A percentile compares a stretch with the other conserved stretches of the same genome.
Evolutionary conservation across 1,140 invertebrate genomes (phyloP).

Genomic region (Archegozetes longisetosus): DNA sequence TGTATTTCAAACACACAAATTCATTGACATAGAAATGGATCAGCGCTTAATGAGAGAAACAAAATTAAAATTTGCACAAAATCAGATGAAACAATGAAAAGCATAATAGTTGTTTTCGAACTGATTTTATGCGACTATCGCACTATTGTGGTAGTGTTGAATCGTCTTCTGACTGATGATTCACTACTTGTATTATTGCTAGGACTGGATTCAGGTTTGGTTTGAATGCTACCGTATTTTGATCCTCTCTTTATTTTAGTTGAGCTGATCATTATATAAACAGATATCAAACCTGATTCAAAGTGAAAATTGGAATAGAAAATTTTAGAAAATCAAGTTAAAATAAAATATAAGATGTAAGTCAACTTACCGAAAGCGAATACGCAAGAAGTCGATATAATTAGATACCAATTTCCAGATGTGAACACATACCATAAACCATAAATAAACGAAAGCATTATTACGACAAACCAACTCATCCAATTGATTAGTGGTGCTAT

Average conservation of each 20-base stretch:
- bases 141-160: too few relatives aligned
- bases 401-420: background rate
- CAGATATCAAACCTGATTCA: background rate
- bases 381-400: background rate
- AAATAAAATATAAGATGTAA: background rate
- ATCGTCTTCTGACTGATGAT: too few relatives aligned
- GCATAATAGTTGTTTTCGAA: too few relatives aligned
- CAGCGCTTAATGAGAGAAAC: too few relatives aligned
- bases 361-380: conserved; percentile 3
- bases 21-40: too few relatives aligned
- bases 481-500: conserved; percentile 9
- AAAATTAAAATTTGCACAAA: too few relatives aligned
- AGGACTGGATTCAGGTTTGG: too few relatives aligned
- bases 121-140: too few relatives aligned
- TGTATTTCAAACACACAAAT: too few relatives aligned
- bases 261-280: conserved; percentile 9
- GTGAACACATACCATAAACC: conserved; percentile 3
- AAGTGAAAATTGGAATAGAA: background rate
- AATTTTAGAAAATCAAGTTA: background rate
- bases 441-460: conserved; percentile 6
- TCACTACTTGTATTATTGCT: too few relatives aligned
- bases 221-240: conserved; percentile 16
- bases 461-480: conserved; percentile 5
- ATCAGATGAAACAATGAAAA: too few relatives aligned
- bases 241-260: conserved; percentile 16